Conservation (phyloP, 2,888 invertebrate genomes). For the Sclerodermus sp. region DNA sequence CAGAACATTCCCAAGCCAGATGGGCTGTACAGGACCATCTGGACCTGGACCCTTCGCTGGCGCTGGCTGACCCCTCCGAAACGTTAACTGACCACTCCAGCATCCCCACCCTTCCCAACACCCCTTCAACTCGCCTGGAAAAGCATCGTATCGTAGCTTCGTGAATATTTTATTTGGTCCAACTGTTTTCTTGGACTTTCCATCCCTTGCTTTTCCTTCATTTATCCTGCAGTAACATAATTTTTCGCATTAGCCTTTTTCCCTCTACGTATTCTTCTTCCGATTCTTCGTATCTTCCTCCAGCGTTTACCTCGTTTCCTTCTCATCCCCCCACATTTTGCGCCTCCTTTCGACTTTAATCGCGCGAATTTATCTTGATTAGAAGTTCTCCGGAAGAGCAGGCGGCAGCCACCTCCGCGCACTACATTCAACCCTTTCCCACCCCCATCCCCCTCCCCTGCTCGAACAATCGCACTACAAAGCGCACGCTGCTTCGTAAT, state of each 20-base stretch:
- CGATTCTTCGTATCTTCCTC: no score
- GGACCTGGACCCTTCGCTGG: neutral
- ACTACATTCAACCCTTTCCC: conserved; percentile 4
- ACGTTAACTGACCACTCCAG: no score
- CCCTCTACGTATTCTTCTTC: no score
- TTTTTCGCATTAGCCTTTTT: no score
- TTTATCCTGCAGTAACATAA: no score
- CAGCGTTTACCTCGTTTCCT: no score
- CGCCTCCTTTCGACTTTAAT: conserved; percentile 29
- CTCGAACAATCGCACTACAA: neutral
- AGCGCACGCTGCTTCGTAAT: no score
- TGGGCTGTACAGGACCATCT: no score
- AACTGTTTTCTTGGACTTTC: conserved; percentile 5
- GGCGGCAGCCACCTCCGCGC: neutral
- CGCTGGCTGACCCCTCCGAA: neutral
- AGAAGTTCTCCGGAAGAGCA: conserved; percentile 15
- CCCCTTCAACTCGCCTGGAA: no score
- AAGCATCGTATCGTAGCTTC: conserved; percentile 9
- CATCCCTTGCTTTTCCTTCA: neutral
- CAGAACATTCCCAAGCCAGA: no score
- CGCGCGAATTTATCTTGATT: conserved; percentile 45
- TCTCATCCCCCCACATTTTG: neutral
- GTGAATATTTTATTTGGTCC: conserved; percentile 51
- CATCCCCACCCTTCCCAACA: no score
- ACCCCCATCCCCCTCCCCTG: neutral